These are phyloP conservation scores for Timema cristinae DNA, from an alignment of 2,888 invertebrate genomes.

Conservation along the genomic window DNA sequence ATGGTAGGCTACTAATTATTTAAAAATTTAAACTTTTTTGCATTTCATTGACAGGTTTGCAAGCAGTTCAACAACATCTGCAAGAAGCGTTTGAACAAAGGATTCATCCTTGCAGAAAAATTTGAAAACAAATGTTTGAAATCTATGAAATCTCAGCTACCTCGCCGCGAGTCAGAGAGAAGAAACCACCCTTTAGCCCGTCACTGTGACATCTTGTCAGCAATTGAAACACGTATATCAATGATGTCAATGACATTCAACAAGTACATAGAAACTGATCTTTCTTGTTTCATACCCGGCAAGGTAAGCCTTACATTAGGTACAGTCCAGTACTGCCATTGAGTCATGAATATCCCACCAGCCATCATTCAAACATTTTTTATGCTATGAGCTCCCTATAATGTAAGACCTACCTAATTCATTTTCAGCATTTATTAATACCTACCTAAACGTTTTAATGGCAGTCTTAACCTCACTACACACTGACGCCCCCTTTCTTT, in stretches of 20 bases:
- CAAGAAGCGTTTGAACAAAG: slow-evolving; percentile 71
- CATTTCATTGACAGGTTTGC: slow-evolving; percentile 61
- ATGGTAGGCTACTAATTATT: background rate
- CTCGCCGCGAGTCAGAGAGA: slow-evolving; percentile 84
- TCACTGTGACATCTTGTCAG: slow-evolving; percentile 86
- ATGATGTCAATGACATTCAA: slow-evolving; percentile 91
- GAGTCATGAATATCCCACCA: too few relatives aligned
- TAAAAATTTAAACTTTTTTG: slow-evolving; percentile 13
- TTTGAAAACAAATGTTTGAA: slow-evolving; percentile 71
- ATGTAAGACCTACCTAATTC: too few relatives aligned
- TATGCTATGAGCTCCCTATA: too few relatives aligned
- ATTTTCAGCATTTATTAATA: too few relatives aligned
- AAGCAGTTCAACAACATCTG: slow-evolving; percentile 70
- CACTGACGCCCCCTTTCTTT: too few relatives aligned
- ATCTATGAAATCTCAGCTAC: slow-evolving; percentile 74
- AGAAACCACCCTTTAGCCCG: slow-evolving; percentile 77
- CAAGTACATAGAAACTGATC: slow-evolving; percentile 77
- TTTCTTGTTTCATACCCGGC: slow-evolving; percentile 92
- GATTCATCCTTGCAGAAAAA: slow-evolving; percentile 75
- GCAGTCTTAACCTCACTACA: too few relatives aligned
- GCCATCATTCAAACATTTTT: too few relatives aligned
- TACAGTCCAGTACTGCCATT: too few relatives aligned
- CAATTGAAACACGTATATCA: slow-evolving; percentile 85
- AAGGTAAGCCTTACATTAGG: slow-evolving; percentile 55
- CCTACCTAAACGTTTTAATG: too few relatives aligned